Evolutionary conservation across 2,113 vertebrate species (phyloP).

Genomic region (Stercorarius parasiticus): DNA sequence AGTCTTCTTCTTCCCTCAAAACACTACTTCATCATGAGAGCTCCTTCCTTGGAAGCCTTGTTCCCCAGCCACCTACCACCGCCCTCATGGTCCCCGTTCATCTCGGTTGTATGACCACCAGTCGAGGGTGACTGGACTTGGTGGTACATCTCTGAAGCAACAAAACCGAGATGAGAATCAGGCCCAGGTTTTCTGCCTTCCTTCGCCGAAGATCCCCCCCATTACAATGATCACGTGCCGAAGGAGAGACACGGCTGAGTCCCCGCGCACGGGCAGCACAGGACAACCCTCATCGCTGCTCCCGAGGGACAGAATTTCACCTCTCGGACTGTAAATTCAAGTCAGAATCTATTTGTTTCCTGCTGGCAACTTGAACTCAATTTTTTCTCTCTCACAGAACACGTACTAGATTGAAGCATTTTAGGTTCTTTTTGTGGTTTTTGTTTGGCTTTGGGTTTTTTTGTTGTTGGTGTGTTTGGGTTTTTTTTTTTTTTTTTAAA

Average conservation of each 20-base stretch:
- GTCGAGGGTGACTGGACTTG: not conserved
- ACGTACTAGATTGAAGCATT: not conserved
- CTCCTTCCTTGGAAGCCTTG: not conserved
- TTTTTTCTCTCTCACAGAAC: not conserved
- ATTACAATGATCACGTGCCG: rapidly evolving
- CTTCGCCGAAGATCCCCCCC: not conserved
- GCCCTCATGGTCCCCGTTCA: not conserved
- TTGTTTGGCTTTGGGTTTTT: not conserved
- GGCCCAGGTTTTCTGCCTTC: not conserved
- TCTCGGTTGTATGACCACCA: not conserved
- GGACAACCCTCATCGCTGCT: not conserved
- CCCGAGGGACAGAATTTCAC: not conserved
- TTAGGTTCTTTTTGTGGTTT: not conserved
- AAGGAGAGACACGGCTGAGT: rapidly evolving
- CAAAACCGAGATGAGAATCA: not conserved
- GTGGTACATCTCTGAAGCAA: not conserved
- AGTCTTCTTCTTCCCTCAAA: not conserved
- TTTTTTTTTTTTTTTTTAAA: not conserved
- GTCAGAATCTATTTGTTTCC: not conserved
- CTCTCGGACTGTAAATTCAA: not conserved
- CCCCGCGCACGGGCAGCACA: rapidly evolving
- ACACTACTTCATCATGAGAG: not conserved
- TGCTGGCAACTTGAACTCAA: not conserved
- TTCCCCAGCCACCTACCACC: not conserved
- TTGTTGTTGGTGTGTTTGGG: not conserved